phyloP scores from a whole-genome alignment of 2,888 invertebrate species.

The Cheilosia soror region DNA sequence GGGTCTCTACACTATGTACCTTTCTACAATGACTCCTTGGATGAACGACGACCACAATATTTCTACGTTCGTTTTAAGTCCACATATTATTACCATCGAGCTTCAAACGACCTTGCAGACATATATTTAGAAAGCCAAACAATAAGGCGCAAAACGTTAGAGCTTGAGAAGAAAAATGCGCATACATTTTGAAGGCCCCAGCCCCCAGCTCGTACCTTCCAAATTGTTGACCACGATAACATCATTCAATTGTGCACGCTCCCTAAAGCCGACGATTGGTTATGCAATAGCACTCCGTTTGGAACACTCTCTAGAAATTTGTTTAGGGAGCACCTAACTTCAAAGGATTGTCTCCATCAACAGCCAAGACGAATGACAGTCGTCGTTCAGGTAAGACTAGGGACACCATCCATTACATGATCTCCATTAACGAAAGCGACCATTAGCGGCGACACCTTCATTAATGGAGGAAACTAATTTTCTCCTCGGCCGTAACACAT shows the following conservation, averaged over 20 bases:
- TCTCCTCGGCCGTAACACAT: not conserved
- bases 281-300: no score
- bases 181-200: no score
- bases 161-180: no score
- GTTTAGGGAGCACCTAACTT: slow-evolving; percentile 9
- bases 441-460: slow-evolving; percentile 43
- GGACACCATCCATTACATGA: not conserved
- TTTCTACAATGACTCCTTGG: no score
- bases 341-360: slow-evolving; percentile 29
- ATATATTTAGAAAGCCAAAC: no score
- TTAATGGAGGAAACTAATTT: slow-evolving; percentile 51
- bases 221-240: not conserved
- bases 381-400: not conserved
- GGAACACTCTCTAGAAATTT: not conserved
- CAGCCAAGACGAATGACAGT: not conserved
- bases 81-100: no score
- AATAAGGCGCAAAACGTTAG: no score
- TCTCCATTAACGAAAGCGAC: slow-evolving; percentile 10
- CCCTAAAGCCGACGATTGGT: not conserved
- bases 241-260: not conserved
- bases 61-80: no score
- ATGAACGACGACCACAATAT: no score
- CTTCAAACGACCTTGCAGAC: no score
- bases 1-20: no score
- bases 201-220: no score